A percentile compares a stretch with the other conserved stretches of the same genome.
Evolutionary conservation across 2,797 vertebrate genomes (phyloP).

Genomic region (Bradypodion pumilum): DNA sequence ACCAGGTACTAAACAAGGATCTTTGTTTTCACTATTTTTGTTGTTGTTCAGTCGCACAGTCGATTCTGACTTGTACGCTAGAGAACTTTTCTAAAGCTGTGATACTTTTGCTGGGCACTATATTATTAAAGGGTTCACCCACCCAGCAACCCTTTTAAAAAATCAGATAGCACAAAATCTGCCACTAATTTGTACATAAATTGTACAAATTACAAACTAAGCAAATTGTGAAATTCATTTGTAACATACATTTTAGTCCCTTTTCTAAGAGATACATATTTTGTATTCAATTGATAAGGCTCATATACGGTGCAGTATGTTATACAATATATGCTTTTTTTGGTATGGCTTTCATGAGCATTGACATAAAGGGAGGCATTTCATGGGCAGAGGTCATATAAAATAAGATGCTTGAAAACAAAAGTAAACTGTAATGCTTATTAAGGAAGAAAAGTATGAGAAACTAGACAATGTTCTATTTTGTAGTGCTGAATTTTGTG

Average conservation of each 20-base stretch:
- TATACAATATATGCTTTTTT: neutral
- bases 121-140: neutral
- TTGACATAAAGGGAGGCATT: neutral
- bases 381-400: constrained; percentile 2
- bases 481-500: constrained; percentile 14
- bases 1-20: neutral
- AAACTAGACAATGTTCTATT: constrained; percentile 19
- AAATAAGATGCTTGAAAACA: constrained; percentile 12
- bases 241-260: neutral
- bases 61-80: too few relatives aligned
- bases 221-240: neutral
- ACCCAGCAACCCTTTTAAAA: neutral
- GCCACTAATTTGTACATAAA: neutral
- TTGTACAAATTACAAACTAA: neutral
- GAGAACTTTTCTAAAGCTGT: neutral
- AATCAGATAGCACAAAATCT: neutral
- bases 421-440: neutral
- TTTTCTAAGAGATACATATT: neutral
- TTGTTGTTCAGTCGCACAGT: too few relatives aligned
- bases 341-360: neutral
- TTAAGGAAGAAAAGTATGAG: constrained; percentile 17
- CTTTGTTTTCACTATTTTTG: neutral
- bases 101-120: neutral
- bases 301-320: neutral
- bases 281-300: constrained; percentile 18